Evolutionary conservation across 2,113 vertebrate genomes (phyloP), one percentile per base, ranked within the genome.

Genomic region (Hippocampus zosterae): DNA sequence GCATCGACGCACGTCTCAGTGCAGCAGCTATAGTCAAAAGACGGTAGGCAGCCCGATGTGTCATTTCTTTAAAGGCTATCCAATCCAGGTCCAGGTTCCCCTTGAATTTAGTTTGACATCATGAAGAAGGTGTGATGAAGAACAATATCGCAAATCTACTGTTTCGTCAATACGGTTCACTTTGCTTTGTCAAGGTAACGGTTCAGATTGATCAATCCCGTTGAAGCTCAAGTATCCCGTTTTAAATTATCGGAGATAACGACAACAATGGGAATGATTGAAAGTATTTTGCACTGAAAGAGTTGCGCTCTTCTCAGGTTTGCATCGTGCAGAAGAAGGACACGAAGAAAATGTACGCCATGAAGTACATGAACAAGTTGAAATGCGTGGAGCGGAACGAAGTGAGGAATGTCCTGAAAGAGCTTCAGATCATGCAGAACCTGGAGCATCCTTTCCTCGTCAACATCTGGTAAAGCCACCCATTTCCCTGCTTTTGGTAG

Each of bases 321-420:
- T 99, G 98, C 42, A 96, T 99, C 5, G 98, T 99, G 18, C 96
- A 98, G 79, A 99, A 98, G 92, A 98, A 94, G 1, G 98, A 99
- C 82, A 98, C 96, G 1, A 97, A 97, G 92, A 98, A 96, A 83
- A 97, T 99, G 96, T 99, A 98, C 0, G 98, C 98, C 23, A 99
- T 99, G 98, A 99, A 99, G 87, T 99, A 99, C 81, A 94, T 99
- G 98, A 99, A 99, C 85, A 99, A 99, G 83, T 93, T 94, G 0
- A 95, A 97, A 73, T 99, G 98, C 0, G 93, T 99, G 75, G 96
- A 99, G 71, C 92, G 97, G 2, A 98, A 99, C 0, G 98, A 98
- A 92, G 97, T 99, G 71, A 92, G 95, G 50, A 99, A 99, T 0
- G 96, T 99, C 74, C 93, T 98, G 85, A 98, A 98, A 78, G 98